Evolutionary conservation across 2,888 invertebrate species (phyloP).

Genomic region (Caenorhabditis macrosperma): DNA sequence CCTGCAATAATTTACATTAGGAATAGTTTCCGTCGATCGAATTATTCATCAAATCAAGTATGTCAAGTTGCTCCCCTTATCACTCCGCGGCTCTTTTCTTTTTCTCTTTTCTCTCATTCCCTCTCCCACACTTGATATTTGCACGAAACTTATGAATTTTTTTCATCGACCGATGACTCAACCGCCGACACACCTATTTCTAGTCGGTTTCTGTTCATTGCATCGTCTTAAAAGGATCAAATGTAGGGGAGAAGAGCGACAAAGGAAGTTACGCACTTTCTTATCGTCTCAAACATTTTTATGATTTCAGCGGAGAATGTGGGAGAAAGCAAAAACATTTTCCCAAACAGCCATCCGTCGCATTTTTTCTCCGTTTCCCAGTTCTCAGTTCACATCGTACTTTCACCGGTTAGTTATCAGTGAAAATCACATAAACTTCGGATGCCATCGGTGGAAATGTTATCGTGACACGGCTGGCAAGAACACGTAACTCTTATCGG

Average conservation of each 20-base stretch:
- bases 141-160: slow-evolving; percentile 45
- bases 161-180: slow-evolving; percentile 12
- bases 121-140: slow-evolving; percentile 18
- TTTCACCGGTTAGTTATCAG: slow-evolving; percentile 9
- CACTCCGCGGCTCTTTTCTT: neutral
- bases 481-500: slow-evolving; percentile 39
- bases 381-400: slow-evolving; percentile 26
- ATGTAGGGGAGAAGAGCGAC: neutral
- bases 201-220: neutral
- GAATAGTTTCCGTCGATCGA: slow-evolving; percentile 7
- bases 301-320: slow-evolving; percentile 1
- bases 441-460: slow-evolving; percentile 16
- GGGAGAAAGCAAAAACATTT: slow-evolving; percentile 13
- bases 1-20: slow-evolving; percentile 73
- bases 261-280: slow-evolving; percentile 8
- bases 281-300: slow-evolving; percentile 20
- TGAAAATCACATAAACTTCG: neutral
- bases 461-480: slow-evolving; percentile 20
- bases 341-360: neutral
- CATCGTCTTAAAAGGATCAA: slow-evolving; percentile 9
- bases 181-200: slow-evolving; percentile 27
- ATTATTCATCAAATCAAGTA: slow-evolving; percentile 23
- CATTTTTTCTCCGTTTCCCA: neutral
- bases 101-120: neutral
- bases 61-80: slow-evolving; percentile 27